phyloP scores from a whole-genome alignment of 2,113 vertebrate genomes.

The Gasterosteus nipponicus region DNA sequence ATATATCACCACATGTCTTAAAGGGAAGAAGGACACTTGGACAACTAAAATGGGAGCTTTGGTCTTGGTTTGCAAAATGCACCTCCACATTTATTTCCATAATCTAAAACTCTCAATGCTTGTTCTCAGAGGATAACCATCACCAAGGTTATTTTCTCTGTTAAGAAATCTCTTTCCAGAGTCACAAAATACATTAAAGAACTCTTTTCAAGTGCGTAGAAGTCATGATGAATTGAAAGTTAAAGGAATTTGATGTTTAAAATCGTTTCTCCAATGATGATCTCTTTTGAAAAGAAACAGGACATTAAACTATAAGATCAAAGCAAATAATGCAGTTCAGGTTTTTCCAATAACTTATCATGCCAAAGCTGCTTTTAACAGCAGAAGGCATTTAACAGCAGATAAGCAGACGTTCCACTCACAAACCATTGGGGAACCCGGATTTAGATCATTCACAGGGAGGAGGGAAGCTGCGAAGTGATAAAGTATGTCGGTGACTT shows the following conservation, averaged over 20 bases:
- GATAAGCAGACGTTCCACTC: slow-evolving; percentile 6
- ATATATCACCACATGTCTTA: neutral
- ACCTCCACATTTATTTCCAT: neutral
- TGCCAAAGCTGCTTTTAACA: slow-evolving; percentile 14
- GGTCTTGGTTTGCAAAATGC: neutral
- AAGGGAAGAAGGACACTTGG: neutral
- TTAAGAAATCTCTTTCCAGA: neutral
- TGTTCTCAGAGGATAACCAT: neutral
- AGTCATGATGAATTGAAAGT: neutral
- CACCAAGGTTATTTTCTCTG: neutral
- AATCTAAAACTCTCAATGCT: neutral
- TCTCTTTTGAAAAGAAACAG: neutral
- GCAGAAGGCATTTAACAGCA: slow-evolving; percentile 8
- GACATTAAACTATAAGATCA: slow-evolving; percentile 6
- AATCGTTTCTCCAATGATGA: neutral
- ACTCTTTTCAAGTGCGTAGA: neutral
- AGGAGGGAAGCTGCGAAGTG: neutral
- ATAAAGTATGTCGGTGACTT: slow-evolving; percentile 54
- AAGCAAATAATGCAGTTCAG: slow-evolving; percentile 3
- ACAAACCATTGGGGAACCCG: slow-evolving; percentile 8
- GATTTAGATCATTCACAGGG: slow-evolving; percentile 19
- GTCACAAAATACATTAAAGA: neutral
- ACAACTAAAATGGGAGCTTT: neutral
- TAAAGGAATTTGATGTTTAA: neutral
- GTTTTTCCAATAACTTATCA: slow-evolving; percentile 6